Evolutionary conservation across 2,888 invertebrate species (phyloP).

Genomic region (Ormia ochracea): DNA sequence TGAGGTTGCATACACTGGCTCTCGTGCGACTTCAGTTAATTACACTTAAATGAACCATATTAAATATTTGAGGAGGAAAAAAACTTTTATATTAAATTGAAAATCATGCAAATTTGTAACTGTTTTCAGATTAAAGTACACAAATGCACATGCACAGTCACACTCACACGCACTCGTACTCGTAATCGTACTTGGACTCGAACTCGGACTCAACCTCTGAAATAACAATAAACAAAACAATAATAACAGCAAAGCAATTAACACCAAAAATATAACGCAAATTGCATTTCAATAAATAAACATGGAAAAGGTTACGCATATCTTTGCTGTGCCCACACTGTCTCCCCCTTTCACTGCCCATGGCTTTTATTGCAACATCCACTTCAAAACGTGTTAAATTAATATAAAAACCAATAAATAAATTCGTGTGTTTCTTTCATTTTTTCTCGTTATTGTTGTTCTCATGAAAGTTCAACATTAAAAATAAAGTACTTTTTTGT

Average conservation of each 20-base stretch:
- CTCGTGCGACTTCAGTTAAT: slow-evolving; percentile 2
- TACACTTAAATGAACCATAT: slow-evolving; percentile 30
- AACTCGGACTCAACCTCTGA: background rate
- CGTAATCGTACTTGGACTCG: too few species aligned
- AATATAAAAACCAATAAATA: slow-evolving; percentile 48
- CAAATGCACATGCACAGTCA: background rate
- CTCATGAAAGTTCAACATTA: slow-evolving; percentile 16
- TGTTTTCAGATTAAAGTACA: background rate
- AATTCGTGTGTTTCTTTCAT: slow-evolving; percentile 18
- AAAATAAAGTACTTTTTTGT: slow-evolving; percentile 29
- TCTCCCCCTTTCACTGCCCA: background rate
- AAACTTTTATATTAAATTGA: background rate
- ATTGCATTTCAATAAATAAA: slow-evolving; percentile 63
- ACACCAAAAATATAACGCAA: slow-evolving; percentile 58
- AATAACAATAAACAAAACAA: slow-evolving; percentile 38
- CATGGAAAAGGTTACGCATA: slow-evolving; percentile 7
- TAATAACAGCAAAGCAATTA: slow-evolving; percentile 59
- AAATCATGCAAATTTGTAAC: background rate
- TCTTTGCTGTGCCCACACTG: background rate
- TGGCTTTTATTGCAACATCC: background rate
- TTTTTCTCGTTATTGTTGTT: background rate
- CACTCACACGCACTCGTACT: background rate
- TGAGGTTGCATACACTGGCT: background rate
- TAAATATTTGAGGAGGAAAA: slow-evolving; percentile 24
- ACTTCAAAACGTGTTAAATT: slow-evolving; percentile 34